Conservation (phyloP, 2,113 vertebrate species). For the Amphiprion ocellaris region DNA sequence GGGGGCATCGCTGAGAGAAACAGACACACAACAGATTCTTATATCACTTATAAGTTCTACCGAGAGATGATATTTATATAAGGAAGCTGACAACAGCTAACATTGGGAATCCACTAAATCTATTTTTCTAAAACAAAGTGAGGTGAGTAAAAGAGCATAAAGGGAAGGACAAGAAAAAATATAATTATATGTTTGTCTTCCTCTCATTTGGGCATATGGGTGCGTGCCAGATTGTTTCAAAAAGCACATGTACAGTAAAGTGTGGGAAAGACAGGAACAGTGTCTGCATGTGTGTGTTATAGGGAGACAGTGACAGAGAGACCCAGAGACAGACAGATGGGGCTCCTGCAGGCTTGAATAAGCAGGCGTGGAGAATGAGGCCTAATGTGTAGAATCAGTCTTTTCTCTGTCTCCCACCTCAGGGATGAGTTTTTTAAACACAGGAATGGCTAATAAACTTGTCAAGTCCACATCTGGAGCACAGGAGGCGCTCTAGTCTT, state of each 20-base stretch:
- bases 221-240: constrained; percentile 43
- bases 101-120: background rate
- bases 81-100: too few relatives aligned
- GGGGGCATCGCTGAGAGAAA: constrained; percentile 88
- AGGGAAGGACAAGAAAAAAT: background rate
- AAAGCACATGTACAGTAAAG: constrained; percentile 20
- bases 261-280: constrained; percentile 10
- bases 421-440: constrained; percentile 73
- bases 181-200: background rate
- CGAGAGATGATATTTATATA: background rate
- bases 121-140: background rate
- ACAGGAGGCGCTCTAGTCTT: constrained; percentile 56
- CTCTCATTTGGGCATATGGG: constrained; percentile 13
- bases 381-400: constrained; percentile 76
- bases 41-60: background rate
- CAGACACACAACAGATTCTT: background rate
- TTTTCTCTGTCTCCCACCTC: constrained; percentile 55
- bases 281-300: constrained; percentile 9
- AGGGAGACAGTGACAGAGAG: constrained; percentile 34
- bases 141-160: background rate
- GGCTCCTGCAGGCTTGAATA: constrained; percentile 76
- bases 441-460: constrained; percentile 76
- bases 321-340: constrained; percentile 79
- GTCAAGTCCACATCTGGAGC: constrained; percentile 77
- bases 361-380: constrained; percentile 76